A percentile compares a stretch with the other conserved stretches of the same genome.
Evolutionary conservation across 92 coral and sea anemone species (phyloP).

Genomic region (Porites cylindrica): DNA sequence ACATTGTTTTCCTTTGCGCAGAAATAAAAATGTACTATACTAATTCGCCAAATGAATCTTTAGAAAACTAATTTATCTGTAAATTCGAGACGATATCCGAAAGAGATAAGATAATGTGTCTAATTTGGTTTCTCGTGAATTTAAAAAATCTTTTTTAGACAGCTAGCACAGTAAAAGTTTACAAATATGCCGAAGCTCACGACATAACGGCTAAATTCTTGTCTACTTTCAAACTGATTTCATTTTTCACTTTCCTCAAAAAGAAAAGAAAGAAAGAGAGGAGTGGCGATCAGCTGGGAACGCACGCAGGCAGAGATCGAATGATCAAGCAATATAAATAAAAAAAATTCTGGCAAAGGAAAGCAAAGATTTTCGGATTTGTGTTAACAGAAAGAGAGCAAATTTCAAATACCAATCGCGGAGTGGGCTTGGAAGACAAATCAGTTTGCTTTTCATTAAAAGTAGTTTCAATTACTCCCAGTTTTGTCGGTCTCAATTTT

Average conservation of each 20-base stretch:
- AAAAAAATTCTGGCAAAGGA: slow-evolving; percentile 12
- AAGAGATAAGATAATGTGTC: slow-evolving; percentile 70
- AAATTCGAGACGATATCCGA: slow-evolving; percentile 82
- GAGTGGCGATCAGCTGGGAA: not conserved
- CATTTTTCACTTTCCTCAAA: slow-evolving; percentile 30
- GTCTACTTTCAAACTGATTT: slow-evolving; percentile 57
- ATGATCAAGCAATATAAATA: slow-evolving; percentile 10
- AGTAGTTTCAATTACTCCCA: slow-evolving; percentile 42
- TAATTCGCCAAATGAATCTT: slow-evolving; percentile 93
- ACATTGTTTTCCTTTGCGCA: slow-evolving; percentile 72
- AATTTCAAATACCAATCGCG: slow-evolving; percentile 36
- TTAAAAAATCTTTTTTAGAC: slow-evolving; percentile 60
- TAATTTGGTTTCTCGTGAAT: slow-evolving; percentile 76
- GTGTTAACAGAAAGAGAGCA: slow-evolving; percentile 31
- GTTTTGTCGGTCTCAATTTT: slow-evolving; percentile 42
- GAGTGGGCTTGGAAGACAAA: not conserved
- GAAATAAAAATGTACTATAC: slow-evolving; percentile 77
- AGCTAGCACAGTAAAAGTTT: slow-evolving; percentile 34
- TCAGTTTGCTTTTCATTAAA: slow-evolving; percentile 58
- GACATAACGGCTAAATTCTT: slow-evolving; percentile 65
- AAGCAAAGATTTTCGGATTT: slow-evolving; percentile 22
- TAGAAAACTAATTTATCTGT: slow-evolving; percentile 87
- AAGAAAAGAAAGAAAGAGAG: not conserved
- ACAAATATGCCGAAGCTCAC: slow-evolving; percentile 43
- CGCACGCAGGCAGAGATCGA: slow-evolving; percentile 7